These are phyloP conservation scores for Frankliniella intonsa DNA, from an alignment of 2,888 invertebrate species.

Conservation along the genomic window DNA sequence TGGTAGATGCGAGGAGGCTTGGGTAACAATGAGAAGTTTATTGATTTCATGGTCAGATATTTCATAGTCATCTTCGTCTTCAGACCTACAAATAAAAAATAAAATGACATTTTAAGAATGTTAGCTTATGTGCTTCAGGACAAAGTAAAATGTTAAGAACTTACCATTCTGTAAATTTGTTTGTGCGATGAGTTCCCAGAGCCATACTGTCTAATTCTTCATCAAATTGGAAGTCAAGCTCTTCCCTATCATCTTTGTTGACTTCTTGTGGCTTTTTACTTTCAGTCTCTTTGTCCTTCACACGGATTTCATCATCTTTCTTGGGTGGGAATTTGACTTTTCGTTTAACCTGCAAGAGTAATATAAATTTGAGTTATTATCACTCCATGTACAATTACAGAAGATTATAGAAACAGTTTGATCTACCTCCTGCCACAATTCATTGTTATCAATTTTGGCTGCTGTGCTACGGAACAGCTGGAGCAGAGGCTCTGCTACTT, in stretches of 20 bases:
- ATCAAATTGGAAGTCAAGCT: conserved; percentile 94
- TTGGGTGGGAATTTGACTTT: conserved; percentile 56
- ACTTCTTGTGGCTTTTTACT: conserved; percentile 7
- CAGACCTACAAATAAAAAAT: conserved; percentile 54
- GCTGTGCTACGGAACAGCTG: conserved; percentile 3
- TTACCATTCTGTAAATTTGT: conserved; percentile 75
- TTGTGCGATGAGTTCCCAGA: conserved; percentile 62
- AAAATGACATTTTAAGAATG: conserved; percentile 19
- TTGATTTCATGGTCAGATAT: conserved; percentile 89
- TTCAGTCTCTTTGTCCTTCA: conserved; percentile 34
- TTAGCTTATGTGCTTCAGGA: not conserved
- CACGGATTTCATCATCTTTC: conserved; percentile 40
- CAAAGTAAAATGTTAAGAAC: conserved; percentile 36
- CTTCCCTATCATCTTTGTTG: conserved; percentile 58
- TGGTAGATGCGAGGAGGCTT: conserved; percentile 49
- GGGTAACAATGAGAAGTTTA: conserved; percentile 91
- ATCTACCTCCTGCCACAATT: conserved; percentile 34
- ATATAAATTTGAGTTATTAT: not conserved
- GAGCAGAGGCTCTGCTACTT: not conserved
- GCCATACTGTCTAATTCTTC: conserved; percentile 81
- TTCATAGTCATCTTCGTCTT: conserved; percentile 74
- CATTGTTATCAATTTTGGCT: conserved; percentile 29
- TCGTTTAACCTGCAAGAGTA: conserved; percentile 53
- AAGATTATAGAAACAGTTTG: too few species aligned
- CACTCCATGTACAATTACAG: too few species aligned